Evolutionary conservation across 2,797 vertebrate genomes (phyloP), one percentile per base, ranked within the genome.

Genomic region (Scolopax rusticola): DNA sequence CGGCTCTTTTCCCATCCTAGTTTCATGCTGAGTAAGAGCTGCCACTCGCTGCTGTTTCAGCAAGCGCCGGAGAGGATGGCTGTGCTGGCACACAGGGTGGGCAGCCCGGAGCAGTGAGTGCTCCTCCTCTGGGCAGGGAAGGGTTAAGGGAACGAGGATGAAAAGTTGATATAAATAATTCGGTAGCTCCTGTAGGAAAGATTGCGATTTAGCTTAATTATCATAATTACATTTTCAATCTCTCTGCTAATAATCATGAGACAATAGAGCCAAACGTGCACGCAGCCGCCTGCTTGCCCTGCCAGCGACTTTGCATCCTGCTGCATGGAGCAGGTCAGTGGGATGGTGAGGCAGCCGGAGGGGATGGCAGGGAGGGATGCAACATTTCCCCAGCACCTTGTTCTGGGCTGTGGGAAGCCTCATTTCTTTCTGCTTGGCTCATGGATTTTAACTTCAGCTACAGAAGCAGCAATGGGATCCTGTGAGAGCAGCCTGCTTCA

Each of bases 171-270:
- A 88, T 43, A 87, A 96, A 93, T 92, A 90, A 95, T 81, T 92
- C 5, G 40, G 75, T 92, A 91, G 57, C 53, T 95, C 89, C 83
- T 78, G 57, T 81, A 90, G 85, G 85, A 94, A 94, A 97, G 76
- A 87, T 61, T 71, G 85, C 1, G 5, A 95, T 91, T 96, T 83
- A 83, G 86, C 71, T 83, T 91, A 89, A 95, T 97, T 95, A 94
- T 90, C 79, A 41, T 91, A 87, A 96, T 95, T 91, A 90, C 61
- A 81, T 94, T 96, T 94, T 91, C 89, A 93, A 27, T 90, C 87
- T 91, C 73, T 81, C 61, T 90, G 69, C 60, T 94, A 92, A 93
- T 95, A 90, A 93, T 80, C 89, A 63, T 0, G 18, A 77, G 94
- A 87, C 82, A 94, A 91, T 92, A 89, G 89, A 91, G 45, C 54